phyloP scores from a whole-genome alignment of 2,888 invertebrate species.

The Ophraella communa region DNA sequence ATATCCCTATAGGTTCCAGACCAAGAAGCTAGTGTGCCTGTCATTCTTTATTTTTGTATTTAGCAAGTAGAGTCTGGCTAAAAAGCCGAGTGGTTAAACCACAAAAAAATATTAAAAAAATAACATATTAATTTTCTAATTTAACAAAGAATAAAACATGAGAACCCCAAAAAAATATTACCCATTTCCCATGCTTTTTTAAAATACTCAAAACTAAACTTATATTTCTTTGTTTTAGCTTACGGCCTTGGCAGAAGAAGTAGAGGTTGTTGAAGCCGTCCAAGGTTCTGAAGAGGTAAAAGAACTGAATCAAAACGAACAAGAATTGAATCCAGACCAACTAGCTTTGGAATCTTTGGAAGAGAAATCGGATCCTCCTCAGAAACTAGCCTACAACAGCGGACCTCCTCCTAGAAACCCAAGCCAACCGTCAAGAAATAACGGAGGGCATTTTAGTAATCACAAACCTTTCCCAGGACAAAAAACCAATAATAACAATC shows the following conservation, averaged over 20 bases:
- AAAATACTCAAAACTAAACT: neutral
- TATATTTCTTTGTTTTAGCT: constrained; percentile 46
- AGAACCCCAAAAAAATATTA: no score
- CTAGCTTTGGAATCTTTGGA: constrained; percentile 72
- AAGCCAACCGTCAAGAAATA: constrained; percentile 57
- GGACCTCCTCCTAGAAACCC: constrained; percentile 21
- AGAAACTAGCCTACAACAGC: constrained; percentile 61
- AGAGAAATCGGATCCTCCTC: constrained; percentile 66
- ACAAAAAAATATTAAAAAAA: no score
- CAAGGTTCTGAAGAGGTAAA: constrained; percentile 64
- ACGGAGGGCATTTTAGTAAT: constrained; percentile 50
- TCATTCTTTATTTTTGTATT: no score
- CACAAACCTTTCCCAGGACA: constrained; percentile 64
- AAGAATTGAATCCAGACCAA: constrained; percentile 71
- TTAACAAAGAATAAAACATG: no score
- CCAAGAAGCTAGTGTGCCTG: no score
- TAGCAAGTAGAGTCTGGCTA: no score
- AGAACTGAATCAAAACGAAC: constrained; percentile 65
- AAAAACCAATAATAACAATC: constrained; percentile 59
- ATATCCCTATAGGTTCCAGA: no score
- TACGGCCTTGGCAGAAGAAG: constrained; percentile 62
- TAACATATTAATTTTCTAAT: no score
- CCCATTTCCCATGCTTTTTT: no score
- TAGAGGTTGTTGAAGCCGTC: constrained; percentile 70
- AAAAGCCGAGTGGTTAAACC: no score